Conservation (phyloP, 2,113 vertebrate species). For the human region DNA sequence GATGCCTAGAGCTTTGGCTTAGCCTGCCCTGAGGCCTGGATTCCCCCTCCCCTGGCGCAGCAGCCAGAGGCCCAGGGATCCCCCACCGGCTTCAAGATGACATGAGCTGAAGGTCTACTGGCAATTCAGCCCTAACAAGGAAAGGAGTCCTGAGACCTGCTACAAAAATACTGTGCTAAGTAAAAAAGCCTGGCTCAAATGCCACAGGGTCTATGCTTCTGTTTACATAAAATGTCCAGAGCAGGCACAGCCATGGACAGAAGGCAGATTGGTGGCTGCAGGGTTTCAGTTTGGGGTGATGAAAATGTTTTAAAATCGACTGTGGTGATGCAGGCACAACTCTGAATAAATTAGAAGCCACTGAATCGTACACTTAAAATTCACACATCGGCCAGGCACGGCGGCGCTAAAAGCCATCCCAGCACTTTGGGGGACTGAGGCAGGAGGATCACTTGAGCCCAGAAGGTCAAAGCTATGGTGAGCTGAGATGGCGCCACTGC, state of each 20-base stretch:
- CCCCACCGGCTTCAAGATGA: neutral
- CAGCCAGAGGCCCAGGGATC: neutral
- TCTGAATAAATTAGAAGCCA: neutral
- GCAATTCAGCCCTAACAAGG: accelerated
- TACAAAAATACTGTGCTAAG: neutral
- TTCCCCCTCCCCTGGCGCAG: too few species aligned
- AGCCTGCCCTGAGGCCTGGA: too few species aligned
- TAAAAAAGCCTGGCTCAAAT: too few species aligned
- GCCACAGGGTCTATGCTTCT: too few species aligned
- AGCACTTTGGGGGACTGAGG: too few species aligned
- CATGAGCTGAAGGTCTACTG: neutral
- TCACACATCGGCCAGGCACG: too few species aligned
- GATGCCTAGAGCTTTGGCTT: neutral
- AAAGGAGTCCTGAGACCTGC: accelerated
- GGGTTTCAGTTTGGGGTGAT: neutral
- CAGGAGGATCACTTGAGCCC: too few species aligned
- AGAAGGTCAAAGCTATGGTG: too few species aligned
- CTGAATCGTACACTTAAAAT: neutral
- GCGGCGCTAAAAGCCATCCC: too few species aligned
- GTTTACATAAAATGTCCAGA: too few species aligned
- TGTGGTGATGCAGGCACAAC: neutral
- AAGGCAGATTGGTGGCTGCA: neutral
- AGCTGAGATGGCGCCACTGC: accelerated
- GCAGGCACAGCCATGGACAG: neutral
- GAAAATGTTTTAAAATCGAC: neutral